phyloP scores from a whole-genome alignment of 2,797 vertebrate species.

The Cephalopachus bancanus region DNA sequence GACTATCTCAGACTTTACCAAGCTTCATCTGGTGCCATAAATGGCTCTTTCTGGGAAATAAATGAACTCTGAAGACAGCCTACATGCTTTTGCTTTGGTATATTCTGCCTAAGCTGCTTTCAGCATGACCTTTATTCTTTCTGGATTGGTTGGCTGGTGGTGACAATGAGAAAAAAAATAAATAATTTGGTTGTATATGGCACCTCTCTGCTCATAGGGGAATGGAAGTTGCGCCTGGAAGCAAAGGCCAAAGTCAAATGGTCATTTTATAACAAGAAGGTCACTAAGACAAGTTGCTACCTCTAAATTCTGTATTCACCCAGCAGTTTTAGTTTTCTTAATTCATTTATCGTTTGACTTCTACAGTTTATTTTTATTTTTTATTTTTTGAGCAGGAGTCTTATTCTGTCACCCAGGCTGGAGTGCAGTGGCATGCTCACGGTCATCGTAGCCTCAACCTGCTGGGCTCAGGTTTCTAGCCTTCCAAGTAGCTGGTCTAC shows the following conservation, averaged over 20 bases:
- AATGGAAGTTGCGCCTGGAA: background rate
- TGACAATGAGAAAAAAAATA: background rate
- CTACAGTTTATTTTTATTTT: background rate
- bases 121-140: background rate
- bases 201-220: background rate
- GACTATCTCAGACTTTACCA: background rate
- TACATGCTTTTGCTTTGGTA: background rate
- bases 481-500: no score
- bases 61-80: background rate
- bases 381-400: no score
- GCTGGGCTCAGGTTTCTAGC: no score
- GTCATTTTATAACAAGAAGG: background rate
- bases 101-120: background rate
- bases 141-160: background rate
- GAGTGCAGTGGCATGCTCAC: no score
- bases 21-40: background rate
- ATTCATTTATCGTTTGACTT: constrained; percentile 54
- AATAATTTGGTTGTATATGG: background rate
- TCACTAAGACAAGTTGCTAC: background rate
- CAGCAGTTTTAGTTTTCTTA: constrained; percentile 13
- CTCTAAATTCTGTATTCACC: background rate
- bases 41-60: background rate
- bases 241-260: background rate
- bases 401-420: no score
- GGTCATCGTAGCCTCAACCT: no score